Conservation (phyloP, 2,113 vertebrate genomes). For the Carassius gibelio region DNA sequence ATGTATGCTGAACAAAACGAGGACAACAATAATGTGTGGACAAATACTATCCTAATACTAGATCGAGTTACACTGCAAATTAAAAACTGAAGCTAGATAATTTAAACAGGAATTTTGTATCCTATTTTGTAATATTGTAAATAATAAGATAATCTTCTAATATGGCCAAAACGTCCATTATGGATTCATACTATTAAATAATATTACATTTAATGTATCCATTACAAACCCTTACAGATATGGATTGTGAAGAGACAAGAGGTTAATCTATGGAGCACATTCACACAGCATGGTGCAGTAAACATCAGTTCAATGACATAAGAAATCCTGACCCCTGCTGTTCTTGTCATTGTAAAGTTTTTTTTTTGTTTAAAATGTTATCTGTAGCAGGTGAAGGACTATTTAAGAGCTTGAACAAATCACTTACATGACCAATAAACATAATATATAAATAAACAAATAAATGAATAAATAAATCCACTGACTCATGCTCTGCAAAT, state of each 20-base stretch:
- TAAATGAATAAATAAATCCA: neutral
- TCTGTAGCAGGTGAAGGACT: neutral
- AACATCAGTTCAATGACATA: slow-evolving; percentile 21
- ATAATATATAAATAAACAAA: neutral
- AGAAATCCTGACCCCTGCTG: slow-evolving; percentile 78
- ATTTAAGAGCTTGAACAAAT: neutral
- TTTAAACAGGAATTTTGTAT: neutral
- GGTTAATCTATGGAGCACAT: neutral
- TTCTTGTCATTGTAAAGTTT: slow-evolving; percentile 45
- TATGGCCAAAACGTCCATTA: neutral
- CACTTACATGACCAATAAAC: neutral
- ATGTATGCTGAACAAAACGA: slow-evolving; percentile 35
- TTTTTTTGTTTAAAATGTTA: neutral
- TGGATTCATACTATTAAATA: too few species aligned
- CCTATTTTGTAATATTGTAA: neutral
- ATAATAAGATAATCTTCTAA: neutral
- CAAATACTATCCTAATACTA: slow-evolving; percentile 41
- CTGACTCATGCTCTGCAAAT: too few species aligned
- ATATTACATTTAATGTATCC: slow-evolving; percentile 5
- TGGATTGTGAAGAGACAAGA: neutral
- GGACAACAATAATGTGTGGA: slow-evolving; percentile 44
- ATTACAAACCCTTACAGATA: neutral
- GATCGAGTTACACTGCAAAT: slow-evolving; percentile 45
- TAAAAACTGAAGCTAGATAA: slow-evolving; percentile 31
- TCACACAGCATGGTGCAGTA: neutral